phyloP scores from a whole-genome alignment of 2,113 vertebrate species.

The Deroptyus accipitrinus region DNA sequence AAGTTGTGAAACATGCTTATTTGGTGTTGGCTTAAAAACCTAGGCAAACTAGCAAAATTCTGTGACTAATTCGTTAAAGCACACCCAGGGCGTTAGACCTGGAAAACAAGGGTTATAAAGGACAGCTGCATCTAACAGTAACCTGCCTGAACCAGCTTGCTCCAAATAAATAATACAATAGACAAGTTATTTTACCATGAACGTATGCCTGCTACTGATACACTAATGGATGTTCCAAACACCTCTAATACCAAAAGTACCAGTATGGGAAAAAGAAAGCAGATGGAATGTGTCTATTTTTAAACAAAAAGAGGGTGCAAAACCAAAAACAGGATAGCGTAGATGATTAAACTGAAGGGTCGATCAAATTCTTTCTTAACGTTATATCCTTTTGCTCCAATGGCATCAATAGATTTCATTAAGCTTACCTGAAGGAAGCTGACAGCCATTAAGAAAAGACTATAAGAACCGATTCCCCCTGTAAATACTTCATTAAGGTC shows the following conservation, averaged over 20 bases:
- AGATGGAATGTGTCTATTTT: background rate
- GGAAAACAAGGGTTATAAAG: background rate
- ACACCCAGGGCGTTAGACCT: background rate
- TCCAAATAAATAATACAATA: background rate
- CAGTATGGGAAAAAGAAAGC: background rate
- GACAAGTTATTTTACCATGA: background rate
- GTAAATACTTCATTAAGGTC: slow-evolving; percentile 99
- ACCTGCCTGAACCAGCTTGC: background rate
- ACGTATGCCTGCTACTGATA: background rate
- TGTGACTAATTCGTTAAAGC: background rate
- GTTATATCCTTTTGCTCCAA: background rate
- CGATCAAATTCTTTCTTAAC: background rate
- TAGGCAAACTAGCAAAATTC: background rate
- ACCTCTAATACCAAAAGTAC: background rate
- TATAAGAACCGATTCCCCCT: slow-evolving; percentile 97
- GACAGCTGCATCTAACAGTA: background rate
- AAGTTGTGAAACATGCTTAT: background rate
- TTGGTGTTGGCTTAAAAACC: background rate
- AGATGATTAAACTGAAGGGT: background rate
- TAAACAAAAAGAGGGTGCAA: background rate
- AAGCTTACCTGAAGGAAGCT: slow-evolving; percentile 93
- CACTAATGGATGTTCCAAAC: background rate
- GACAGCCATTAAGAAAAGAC: slow-evolving; percentile 98
- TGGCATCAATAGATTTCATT: background rate
- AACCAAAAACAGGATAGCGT: background rate